phyloP scores from a whole-genome alignment of 2,888 invertebrate species.

The Rhopalosiphum nymphaeae region DNA sequence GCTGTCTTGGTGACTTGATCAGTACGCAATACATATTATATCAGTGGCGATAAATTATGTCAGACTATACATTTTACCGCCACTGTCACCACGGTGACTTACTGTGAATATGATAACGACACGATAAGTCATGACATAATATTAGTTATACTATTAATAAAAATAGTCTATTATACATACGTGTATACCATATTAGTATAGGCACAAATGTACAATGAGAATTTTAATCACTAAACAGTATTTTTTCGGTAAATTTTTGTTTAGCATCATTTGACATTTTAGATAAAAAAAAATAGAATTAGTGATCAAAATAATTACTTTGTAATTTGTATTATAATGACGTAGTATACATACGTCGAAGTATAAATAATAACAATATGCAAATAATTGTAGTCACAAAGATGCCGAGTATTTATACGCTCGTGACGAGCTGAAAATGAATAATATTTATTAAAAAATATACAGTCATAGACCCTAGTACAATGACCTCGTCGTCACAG shows the following conservation, averaged over 20 bases:
- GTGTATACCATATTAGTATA: no score
- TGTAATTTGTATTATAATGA: neutral
- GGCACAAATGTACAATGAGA: no score
- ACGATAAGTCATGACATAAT: no score
- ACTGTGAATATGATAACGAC: no score
- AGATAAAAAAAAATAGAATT: neutral
- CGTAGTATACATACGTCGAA: neutral
- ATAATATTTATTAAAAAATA: neutral
- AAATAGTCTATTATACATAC: no score
- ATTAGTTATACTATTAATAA: no score
- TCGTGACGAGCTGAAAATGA: neutral
- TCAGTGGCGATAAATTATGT: no score
- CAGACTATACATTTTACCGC: no score
- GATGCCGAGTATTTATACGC: neutral
- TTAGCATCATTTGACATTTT: neutral
- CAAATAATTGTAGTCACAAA: neutral
- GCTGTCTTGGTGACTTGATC: no score
- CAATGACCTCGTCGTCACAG: neutral
- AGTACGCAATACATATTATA: no score
- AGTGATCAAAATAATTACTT: neutral
- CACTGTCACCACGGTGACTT: no score
- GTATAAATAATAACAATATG: neutral
- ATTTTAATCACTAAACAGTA: no score
- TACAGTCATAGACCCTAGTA: neutral
- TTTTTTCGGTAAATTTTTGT: neutral